Base-by-base conservation (phyloP, 2,888 invertebrate species). In the Protonemura montana region DNA sequence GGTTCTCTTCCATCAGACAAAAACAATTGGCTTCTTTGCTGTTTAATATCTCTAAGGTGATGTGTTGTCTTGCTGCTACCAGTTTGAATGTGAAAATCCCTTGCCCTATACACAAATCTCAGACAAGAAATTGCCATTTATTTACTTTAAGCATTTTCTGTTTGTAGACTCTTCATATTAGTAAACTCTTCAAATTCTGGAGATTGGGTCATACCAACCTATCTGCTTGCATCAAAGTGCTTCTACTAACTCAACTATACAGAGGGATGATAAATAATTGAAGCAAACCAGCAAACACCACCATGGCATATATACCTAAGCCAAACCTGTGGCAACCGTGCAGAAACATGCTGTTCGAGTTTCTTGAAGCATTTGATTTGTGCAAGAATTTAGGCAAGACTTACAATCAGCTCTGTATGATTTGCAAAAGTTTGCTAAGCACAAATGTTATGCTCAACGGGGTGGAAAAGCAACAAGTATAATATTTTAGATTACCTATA, bases 21-120 rank as follows among this genome's bases (percentile, higher is more conserved):
- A 59, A 59, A 59, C 59, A 59, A 59, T 59, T 59, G 59, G 59
- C 59, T 59, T 59, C 59, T 59, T 59, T 21, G 59, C 59, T 59
- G 59, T 59, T 59, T 59, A 35, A 59, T 59, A 59, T 59, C 59
- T 59, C 59, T 59, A 59, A 59, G 59, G 59, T 59, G 59, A 59
- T 59, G 59, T 59, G 59, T 59, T 59, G 59, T 59, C 59, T 59
- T 59, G 59, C 59, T 59, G 59, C 59, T 59, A 59, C 59, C 59
- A 21, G 21, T 59, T 59, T 59, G 21, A 16, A 59, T 59, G 59
- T 59, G 59, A 59, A 59, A 59, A 21, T 59, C 21, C 59, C 59
- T 59, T 59, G 59, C 59, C 59, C 59, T 59, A 21, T 21, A 59
- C 21, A 21, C 59, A 59, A 59, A 59, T 21, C 59, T 59, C 16